Evolutionary conservation across 2,888 invertebrate species (phyloP).

Genomic region (Luperina nickerlii): DNA sequence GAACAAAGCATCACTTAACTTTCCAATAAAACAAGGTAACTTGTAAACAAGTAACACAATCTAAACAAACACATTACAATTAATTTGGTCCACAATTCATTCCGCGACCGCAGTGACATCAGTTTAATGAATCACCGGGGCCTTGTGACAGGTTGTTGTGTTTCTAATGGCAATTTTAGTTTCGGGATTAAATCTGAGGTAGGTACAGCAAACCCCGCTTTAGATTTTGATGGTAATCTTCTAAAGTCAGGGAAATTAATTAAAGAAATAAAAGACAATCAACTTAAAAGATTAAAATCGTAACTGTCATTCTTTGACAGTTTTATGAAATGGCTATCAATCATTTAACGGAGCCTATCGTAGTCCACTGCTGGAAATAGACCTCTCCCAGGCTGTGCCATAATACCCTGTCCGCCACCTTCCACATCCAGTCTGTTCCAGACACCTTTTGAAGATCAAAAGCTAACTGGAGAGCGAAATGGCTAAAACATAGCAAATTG

Average conservation of each 20-base stretch:
- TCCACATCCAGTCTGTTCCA: neutral
- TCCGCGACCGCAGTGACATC: constrained; percentile 54
- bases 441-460: neutral
- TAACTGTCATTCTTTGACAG: neutral
- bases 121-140: constrained; percentile 58
- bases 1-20: neutral
- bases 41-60: constrained; percentile 32
- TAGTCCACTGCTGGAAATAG: neutral
- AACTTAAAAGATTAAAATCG: neutral
- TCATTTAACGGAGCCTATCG: neutral
- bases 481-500: no score
- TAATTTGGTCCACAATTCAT: constrained; percentile 61
- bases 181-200: constrained; percentile 26
- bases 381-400: neutral
- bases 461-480: no score
- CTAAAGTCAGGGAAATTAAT: neutral
- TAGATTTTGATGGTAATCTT: constrained; percentile 9
- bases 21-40: constrained; percentile 22
- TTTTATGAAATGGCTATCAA: neutral
- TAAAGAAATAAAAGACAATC: neutral
- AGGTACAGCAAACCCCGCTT: neutral
- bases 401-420: neutral
- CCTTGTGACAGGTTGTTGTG: constrained; percentile 45
- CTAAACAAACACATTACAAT: constrained; percentile 55
- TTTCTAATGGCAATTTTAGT: constrained; percentile 48